Evolutionary conservation across 2,797 vertebrate genomes (phyloP), one percentile per base, ranked within the genome.

Genomic region (Hoplostethus atlanticus): DNA sequence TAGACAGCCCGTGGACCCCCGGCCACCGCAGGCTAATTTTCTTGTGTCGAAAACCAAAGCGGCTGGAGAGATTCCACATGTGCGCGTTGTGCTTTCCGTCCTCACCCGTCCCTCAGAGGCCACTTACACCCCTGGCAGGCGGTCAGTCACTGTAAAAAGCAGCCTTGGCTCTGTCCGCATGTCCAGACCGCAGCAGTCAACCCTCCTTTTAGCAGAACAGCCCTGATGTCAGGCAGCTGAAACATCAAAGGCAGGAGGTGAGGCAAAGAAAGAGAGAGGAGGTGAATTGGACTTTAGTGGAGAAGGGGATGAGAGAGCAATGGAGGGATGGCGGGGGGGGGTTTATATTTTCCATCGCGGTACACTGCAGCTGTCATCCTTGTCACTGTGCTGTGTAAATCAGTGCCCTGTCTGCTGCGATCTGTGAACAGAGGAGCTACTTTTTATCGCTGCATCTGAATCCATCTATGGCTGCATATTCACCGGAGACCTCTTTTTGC

Each of bases 281-380:
- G 46, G 65, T 69, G 71, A 75, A 36, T 51, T 67, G 66, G 38
- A 65, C 52, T 82, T 46, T 21, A 73, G 64, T 47, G 70, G 66
- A 80, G 54, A 67, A 71, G 64, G 16, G 50, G 40, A 60, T 60
- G 50, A 61, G n/a, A 46, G 55, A 64, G 54, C 21, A 1, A 21
- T 21, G 21, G 46, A 42, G 56, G 63, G 52, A 50, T 21, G 31
- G 54, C 52, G 40, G 53, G 42, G 53, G 62, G 1, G 2, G 55
- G 36, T 36, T 63, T 81, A 25, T 90, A 73, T 87, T 93, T 94
- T 92, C 89, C 77, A 90, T 93, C 87, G 93, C 68, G 55, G 81
- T 90, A 88, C 92, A 87, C 90, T 90, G 86, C 88, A 92, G 85
- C 87, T 95, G 92, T 90, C 87, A 73, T 90, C 87, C 93, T 92